Evolutionary conservation across 2,113 vertebrate species (phyloP).

Genomic region (Turdus rufiventris): DNA sequence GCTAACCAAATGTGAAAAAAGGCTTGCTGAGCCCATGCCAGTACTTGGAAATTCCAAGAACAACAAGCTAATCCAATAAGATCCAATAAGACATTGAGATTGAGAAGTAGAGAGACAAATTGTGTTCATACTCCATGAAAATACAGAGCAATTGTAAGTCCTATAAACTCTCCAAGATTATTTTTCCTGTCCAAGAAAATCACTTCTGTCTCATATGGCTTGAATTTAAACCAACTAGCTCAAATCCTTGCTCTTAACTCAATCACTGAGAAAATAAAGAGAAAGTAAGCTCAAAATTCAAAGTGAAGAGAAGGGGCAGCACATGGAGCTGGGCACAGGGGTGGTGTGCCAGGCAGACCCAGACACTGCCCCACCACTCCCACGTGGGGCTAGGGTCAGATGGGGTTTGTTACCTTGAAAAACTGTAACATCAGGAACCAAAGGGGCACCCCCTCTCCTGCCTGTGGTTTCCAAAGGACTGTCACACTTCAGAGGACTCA

Average conservation of each 20-base stretch:
- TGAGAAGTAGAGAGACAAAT: slow-evolving; percentile 55
- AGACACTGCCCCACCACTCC: not conserved
- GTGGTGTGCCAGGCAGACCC: not conserved
- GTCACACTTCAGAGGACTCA: not conserved
- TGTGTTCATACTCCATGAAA: slow-evolving; percentile 52
- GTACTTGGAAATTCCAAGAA: slow-evolving; percentile 55
- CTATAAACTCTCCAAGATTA: slow-evolving; percentile 51
- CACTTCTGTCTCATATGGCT: slow-evolving; percentile 60
- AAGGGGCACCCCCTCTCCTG: not conserved
- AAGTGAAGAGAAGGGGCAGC: not conserved
- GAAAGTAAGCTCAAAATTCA: not conserved
- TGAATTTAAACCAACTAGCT: slow-evolving; percentile 60
- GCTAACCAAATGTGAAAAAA: slow-evolving; percentile 37
- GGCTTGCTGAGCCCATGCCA: slow-evolving; percentile 8
- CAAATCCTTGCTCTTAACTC: slow-evolving; percentile 14
- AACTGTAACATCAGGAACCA: not conserved
- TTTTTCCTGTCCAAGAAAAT: slow-evolving; percentile 61
- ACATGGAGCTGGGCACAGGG: not conserved
- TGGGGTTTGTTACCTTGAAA: not conserved
- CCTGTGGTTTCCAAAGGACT: not conserved
- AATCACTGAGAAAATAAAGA: slow-evolving; percentile 42
- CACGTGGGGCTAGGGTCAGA: not conserved
- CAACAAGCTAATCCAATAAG: slow-evolving; percentile 62
- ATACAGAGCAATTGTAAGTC: slow-evolving; percentile 52
- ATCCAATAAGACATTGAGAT: slow-evolving; percentile 49